A percentile compares a stretch with the other conserved stretches of the same genome.
phyloP scores from a whole-genome alignment of 2,888 invertebrate genomes.

The Pristionchus japonicus region DNA sequence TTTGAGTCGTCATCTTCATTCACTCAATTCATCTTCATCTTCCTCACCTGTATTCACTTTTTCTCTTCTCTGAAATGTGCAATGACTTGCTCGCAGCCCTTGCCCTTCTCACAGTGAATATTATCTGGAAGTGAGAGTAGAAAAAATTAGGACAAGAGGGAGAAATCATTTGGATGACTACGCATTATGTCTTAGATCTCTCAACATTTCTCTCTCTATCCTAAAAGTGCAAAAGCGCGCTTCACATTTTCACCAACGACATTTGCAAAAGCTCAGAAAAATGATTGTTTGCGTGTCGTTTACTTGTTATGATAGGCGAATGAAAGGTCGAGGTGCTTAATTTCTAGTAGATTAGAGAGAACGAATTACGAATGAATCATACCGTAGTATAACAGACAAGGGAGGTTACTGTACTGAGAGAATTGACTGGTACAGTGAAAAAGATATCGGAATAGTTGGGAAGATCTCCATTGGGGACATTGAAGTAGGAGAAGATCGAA shows the following conservation, averaged over 20 bases:
- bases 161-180: background rate
- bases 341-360: background rate
- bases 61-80: background rate
- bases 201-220: background rate
- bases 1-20: background rate
- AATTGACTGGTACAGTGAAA: background rate
- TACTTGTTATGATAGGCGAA: background rate
- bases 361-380: background rate
- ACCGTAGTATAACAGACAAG: background rate
- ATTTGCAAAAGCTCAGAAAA: background rate
- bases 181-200: background rate
- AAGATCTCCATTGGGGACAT: background rate
- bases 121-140: background rate
- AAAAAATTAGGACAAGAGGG: background rate
- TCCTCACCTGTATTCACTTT: background rate
- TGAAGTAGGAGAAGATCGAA: constrained; percentile 6
- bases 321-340: no score
- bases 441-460: background rate
- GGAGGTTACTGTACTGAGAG: background rate
- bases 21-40: background rate
- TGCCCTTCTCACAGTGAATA: background rate
- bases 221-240: background rate
- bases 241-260: background rate
- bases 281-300: background rate
- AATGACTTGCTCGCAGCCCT: background rate